Conservation (phyloP, 2,797 vertebrate genomes). For the Enteromius unitaeniatus region DNA sequence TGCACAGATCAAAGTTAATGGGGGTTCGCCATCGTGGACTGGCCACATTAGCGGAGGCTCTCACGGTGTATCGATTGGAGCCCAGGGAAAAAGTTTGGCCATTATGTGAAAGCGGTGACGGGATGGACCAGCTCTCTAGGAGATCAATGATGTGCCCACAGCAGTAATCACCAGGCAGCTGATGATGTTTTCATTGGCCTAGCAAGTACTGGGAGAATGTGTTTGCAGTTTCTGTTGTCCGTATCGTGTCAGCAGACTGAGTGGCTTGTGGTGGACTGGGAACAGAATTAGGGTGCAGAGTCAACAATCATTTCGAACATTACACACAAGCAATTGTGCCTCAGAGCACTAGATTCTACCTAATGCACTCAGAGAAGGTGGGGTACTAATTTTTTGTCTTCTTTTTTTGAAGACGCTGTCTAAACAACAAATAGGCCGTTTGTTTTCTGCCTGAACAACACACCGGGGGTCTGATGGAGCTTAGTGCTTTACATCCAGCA, state of each 20-base stretch:
- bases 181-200: conserved; percentile 79
- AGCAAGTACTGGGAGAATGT: conserved; percentile 65
- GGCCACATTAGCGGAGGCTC: conserved; percentile 66
- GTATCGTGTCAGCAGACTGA: conserved; percentile 43
- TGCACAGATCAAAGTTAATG: conserved; percentile 62
- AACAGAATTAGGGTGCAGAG: conserved; percentile 28
- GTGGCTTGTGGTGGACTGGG: conserved; percentile 36
- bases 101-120: conserved; percentile 77
- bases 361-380: conserved; percentile 15
- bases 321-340: conserved; percentile 27
- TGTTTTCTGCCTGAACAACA: conserved; percentile 26
- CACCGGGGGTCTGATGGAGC: conserved; percentile 37
- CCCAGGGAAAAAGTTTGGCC: conserved; percentile 78
- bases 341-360: conserved; percentile 1
- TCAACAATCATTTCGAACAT: conserved; percentile 32
- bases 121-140: conserved; percentile 72
- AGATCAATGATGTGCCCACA: conserved; percentile 80
- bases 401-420: background rate
- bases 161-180: conserved; percentile 77
- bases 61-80: conserved; percentile 75
- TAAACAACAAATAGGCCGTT: conserved; percentile 23
- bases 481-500: conserved; percentile 23
- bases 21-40: conserved; percentile 59
- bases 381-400: conserved; percentile 6
- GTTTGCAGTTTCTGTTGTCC: conserved; percentile 41